These are phyloP conservation scores for Ammospiza nelsoni DNA, from an alignment of 2,113 vertebrate genomes.

Conservation along the genomic window DNA sequence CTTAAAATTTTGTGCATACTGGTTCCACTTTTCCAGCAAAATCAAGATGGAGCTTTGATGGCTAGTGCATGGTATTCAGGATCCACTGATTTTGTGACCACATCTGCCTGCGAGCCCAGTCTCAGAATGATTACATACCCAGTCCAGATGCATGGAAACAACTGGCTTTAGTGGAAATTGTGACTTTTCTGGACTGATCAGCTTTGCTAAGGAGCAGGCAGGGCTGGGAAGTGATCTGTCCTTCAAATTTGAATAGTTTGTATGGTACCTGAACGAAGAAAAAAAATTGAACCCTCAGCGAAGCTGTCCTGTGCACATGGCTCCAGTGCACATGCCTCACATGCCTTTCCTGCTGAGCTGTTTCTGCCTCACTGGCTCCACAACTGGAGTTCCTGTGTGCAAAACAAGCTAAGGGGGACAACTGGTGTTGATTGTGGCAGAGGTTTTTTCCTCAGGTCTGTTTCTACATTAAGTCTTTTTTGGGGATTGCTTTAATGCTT, in stretches of 20 bases:
- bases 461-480: not conserved
- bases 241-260: not conserved
- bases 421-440: not conserved
- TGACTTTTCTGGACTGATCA: not conserved
- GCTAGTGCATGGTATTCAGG: not conserved
- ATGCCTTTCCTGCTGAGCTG: not conserved
- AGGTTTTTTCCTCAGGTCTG: not conserved
- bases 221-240: not conserved
- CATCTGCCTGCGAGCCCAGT: not conserved
- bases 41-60: not conserved
- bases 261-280: not conserved
- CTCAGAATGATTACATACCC: not conserved
- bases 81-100: not conserved
- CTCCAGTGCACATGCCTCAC: not conserved
- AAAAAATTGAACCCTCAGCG: rapidly evolving
- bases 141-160: not conserved
- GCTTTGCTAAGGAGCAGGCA: not conserved
- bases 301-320: not conserved
- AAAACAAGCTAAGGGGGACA: not conserved
- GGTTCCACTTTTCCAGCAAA: not conserved
- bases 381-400: not conserved
- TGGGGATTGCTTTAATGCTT: not conserved
- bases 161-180: not conserved
- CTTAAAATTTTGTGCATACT: not conserved
- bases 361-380: not conserved